phyloP scores from a whole-genome alignment of 2,888 invertebrate species.

The Hyposoter dolosus region DNA sequence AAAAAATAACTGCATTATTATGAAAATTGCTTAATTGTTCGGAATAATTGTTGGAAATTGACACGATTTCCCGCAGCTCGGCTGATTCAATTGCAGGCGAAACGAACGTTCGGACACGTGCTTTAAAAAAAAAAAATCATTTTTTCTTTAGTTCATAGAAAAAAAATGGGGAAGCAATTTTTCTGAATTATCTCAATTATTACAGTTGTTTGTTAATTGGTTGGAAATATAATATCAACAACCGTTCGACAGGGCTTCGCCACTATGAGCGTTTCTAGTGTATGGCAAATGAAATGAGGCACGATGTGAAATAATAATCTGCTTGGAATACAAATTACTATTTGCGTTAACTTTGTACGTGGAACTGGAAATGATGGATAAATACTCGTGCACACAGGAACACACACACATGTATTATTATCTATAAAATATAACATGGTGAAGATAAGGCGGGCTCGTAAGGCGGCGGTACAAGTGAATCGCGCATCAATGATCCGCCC shows the following conservation, averaged over 20 bases:
- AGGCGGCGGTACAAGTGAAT: background rate
- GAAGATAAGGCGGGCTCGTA: background rate
- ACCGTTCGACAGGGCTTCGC: background rate
- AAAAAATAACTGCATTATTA: background rate
- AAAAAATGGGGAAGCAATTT: constrained; percentile 5
- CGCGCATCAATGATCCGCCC: constrained; percentile 20
- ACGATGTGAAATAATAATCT: background rate
- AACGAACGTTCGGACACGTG: background rate
- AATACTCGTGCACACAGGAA: background rate
- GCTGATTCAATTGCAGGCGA: background rate
- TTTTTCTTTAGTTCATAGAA: background rate
- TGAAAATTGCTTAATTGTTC: background rate
- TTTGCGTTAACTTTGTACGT: background rate
- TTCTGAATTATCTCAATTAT: background rate
- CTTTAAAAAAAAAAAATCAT: background rate
- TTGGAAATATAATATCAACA: background rate
- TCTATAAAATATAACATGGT: background rate
- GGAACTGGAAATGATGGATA: background rate
- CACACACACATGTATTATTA: background rate
- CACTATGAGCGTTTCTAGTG: background rate
- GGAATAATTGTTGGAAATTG: background rate
- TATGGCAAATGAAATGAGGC: background rate
- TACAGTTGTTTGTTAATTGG: constrained; percentile 1
- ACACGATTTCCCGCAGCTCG: background rate
- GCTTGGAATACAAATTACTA: background rate